phyloP scores from a whole-genome alignment of 1,140 invertebrate species.

The Drosophila rhopaloa region DNA sequence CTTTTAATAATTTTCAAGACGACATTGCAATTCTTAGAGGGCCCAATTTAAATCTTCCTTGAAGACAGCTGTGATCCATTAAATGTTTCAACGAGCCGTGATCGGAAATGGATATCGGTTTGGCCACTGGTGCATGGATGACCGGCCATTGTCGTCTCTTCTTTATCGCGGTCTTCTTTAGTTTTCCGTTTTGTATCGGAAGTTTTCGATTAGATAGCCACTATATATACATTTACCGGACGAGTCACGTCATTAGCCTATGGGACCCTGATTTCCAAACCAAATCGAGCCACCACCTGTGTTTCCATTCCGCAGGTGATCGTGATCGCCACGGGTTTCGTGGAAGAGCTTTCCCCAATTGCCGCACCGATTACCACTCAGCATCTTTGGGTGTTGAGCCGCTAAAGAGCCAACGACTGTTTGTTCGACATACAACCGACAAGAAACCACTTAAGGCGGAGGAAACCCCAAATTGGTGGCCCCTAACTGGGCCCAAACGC shows the following conservation, averaged over 20 bases:
- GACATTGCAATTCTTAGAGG: too few relatives aligned
- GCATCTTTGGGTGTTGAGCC: not conserved
- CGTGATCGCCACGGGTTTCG: not conserved
- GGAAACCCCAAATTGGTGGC: conserved; percentile 4
- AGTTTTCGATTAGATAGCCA: conserved; percentile 67
- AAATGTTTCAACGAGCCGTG: conserved; percentile 5
- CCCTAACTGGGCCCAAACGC: conserved; percentile 3
- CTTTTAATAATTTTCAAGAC: not conserved
- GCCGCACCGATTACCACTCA: not conserved
- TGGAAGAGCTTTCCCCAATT: conserved; percentile 18
- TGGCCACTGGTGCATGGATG: conserved; percentile 17
- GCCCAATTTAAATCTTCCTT: not conserved
- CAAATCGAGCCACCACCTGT: conserved; percentile 16
- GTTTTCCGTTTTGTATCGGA: conserved; percentile 58
- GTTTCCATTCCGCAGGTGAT: not conserved
- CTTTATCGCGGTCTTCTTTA: conserved; percentile 13
- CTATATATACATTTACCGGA: conserved; percentile 4
- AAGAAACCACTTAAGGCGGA: conserved; percentile 14
- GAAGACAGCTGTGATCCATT: conserved; percentile 10
- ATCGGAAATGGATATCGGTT: conserved; percentile 2
- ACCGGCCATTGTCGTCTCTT: conserved; percentile 14
- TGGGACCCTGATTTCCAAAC: conserved; percentile 33
- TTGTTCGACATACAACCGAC: conserved; percentile 10
- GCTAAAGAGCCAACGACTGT: conserved; percentile 7
- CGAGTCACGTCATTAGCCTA: conserved; percentile 19